A percentile compares a stretch with the other conserved stretches of the same genome.
These are phyloP conservation scores for Typhlichthys eigenmanni DNA, from an alignment of 2,797 vertebrate species.

Conservation along the genomic window DNA sequence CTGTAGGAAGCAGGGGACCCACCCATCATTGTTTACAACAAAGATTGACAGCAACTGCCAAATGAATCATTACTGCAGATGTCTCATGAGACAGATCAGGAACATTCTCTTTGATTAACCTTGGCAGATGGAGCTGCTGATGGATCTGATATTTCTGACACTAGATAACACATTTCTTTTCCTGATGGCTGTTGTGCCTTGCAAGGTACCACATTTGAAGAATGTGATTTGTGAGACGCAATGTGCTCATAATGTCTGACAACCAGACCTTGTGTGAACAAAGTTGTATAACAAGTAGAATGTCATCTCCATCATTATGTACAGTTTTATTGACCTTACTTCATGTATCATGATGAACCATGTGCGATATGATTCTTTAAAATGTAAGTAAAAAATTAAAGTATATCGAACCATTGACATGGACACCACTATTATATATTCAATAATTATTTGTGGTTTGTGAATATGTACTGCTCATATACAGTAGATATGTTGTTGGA, in stretches of 20 bases:
- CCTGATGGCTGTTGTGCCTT: background rate
- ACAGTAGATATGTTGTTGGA: background rate
- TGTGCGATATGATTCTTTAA: conserved; percentile 27
- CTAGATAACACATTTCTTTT: background rate
- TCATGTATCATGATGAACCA: background rate
- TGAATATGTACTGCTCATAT: too few species aligned
- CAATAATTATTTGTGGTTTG: conserved; percentile 54
- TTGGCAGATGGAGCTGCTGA: background rate
- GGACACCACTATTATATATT: conserved; percentile 25
- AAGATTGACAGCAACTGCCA: background rate
- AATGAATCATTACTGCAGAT: background rate
- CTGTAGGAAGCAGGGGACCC: background rate
- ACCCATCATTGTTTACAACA: background rate
- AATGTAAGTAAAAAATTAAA: conserved; percentile 38
- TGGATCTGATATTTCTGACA: background rate
- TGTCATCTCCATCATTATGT: conserved; percentile 12
- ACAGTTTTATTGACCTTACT: conserved; percentile 31
- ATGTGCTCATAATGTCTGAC: conserved; percentile 6
- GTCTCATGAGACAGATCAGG: background rate
- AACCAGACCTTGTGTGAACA: conserved; percentile 15
- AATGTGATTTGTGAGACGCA: background rate
- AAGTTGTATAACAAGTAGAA: conserved; percentile 16
- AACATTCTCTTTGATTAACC: background rate
- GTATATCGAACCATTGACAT: conserved; percentile 41
- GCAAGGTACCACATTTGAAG: conserved; percentile 11